Evolutionary conservation across 2,888 invertebrate genomes (phyloP), one percentile per base, ranked within the genome.

Genomic region (Trachelus tabidus): DNA sequence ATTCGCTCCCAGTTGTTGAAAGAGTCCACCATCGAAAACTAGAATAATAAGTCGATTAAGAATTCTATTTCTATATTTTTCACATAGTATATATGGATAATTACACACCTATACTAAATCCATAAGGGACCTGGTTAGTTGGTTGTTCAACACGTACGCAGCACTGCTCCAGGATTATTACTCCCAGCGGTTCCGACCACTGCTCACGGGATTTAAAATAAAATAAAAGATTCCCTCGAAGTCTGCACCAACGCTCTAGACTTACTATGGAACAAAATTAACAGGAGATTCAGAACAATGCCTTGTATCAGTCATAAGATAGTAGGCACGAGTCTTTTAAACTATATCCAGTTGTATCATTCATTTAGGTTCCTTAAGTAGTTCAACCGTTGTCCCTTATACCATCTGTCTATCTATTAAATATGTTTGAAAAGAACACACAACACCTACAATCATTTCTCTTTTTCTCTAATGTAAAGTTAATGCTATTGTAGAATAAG

Each of bases 221-320:
- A 92, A 98, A 98, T 79, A 99, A 93, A 30, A 98, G 93, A 92
- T 98, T 99, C 80, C 98, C 98, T 85, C 97, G 94, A 69, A 99
- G 94, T 82, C 98, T 95, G 92, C 98, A 98, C 97, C 98, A 98
- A 89, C 97, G 93, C 91, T 96, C 96, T 86, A 95, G 93, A 90
- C 94, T 96, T 85, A 95, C 97, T 97, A 92, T 75, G 92, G 78
- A 85, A 85, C 77, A 82, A 83, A 85, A 81, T 77, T 71, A 33
- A 81, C 37, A 83, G 34, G 33, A 74, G 68, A 76, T 78, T 76
- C 37, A 75, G 75, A 23, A 69, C n/a, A 34, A 75, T 30, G 12
- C 76, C 74, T 71, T 69, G 15, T 40, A 34, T 23, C 30, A 35
- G 23, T 37, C 69, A 68, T 23, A 75, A 69, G 73, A 68, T 77